These are phyloP conservation scores for Upupa epops DNA, from an alignment of 2,113 vertebrate species.

Conservation along the genomic window DNA sequence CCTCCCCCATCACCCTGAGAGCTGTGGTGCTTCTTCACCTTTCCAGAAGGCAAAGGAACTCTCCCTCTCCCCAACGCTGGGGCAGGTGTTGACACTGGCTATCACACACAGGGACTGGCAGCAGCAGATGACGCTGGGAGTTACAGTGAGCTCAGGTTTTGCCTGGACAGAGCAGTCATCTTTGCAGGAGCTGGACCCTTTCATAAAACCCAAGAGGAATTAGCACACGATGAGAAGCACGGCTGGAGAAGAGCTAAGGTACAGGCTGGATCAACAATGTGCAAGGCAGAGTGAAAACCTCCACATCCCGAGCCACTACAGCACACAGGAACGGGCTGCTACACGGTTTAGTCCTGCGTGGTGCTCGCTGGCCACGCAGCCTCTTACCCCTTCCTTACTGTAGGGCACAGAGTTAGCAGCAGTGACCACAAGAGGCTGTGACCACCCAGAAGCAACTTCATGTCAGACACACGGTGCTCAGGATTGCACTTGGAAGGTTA, in stretches of 20 bases:
- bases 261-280: background rate
- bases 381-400: background rate
- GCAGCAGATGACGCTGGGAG: background rate
- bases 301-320: background rate
- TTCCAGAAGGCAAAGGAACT: background rate
- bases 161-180: background rate
- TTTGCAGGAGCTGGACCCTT: background rate
- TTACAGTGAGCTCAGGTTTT: background rate
- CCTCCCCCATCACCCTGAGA: background rate
- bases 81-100: too few species aligned
- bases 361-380: too few species aligned
- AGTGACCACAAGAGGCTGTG: background rate
- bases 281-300: background rate
- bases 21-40: background rate
- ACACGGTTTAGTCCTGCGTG: background rate
- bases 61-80: too few species aligned
- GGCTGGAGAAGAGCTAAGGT: background rate
- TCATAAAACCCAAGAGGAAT: background rate
- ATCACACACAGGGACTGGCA: background rate
- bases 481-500: background rate
- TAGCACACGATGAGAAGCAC: background rate
- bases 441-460: background rate
- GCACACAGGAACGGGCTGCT: rapidly evolving
- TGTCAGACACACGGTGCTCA: rapidly evolving
- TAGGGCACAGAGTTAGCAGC: background rate